phyloP scores from a whole-genome alignment of 1,140 invertebrate genomes.

The Drosophila tsacasi region DNA sequence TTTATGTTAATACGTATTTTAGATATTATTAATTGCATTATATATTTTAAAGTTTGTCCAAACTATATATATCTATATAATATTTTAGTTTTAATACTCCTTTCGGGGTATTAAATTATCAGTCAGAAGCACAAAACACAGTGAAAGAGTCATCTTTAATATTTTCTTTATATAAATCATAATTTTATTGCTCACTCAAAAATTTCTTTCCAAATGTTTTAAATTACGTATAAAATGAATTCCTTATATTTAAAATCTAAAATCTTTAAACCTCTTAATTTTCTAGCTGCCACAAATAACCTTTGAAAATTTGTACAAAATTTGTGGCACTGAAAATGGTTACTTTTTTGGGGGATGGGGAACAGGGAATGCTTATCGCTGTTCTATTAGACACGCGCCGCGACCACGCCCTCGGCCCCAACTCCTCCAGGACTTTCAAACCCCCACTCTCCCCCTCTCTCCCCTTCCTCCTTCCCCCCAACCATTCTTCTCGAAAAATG shows the following conservation, averaged over 20 bases:
- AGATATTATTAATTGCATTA: no score
- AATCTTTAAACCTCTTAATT: neutral
- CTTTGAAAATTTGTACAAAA: neutral
- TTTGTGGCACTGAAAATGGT: neutral
- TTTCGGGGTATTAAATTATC: no score
- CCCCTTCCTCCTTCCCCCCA: neutral
- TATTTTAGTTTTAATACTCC: no score
- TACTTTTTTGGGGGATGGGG: neutral
- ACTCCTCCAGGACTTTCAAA: neutral
- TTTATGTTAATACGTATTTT: no score
- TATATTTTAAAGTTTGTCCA: no score
- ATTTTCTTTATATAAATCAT: no score
- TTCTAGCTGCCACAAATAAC: neutral
- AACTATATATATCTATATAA: no score
- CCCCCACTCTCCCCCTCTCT: accelerated
- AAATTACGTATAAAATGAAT: neutral
- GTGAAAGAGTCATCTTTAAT: no score
- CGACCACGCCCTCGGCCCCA: conserved; percentile 17
- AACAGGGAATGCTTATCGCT: conserved; percentile 60
- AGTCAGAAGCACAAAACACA: no score
- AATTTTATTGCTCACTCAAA: no score
- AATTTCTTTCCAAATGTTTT: neutral
- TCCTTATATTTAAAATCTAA: neutral
- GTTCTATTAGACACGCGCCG: conserved; percentile 72
- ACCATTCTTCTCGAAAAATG: conserved; percentile 53